Conservation (phyloP, 2,888 invertebrate species). For the Thymelicus lineola region DNA sequence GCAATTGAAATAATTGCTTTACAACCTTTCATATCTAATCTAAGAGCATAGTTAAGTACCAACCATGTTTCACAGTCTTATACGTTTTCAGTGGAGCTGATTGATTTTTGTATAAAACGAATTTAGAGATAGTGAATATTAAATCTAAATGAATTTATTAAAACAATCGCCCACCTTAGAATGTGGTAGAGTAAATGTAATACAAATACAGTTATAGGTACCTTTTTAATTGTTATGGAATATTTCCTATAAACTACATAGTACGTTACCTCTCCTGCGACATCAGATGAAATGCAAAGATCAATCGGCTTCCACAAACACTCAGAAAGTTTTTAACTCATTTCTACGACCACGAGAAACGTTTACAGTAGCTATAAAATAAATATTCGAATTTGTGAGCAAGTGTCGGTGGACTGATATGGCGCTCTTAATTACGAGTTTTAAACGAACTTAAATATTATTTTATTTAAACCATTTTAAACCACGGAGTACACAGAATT, state of each 20-base stretch:
- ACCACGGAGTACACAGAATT: constrained; percentile 10
- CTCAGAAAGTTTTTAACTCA: constrained; percentile 25
- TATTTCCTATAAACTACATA: too few species aligned
- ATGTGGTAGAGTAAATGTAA: too few species aligned
- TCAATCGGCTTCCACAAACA: constrained; percentile 34
- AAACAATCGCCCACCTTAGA: too few species aligned
- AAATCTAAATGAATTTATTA: too few species aligned
- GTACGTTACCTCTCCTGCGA: too few species aligned
- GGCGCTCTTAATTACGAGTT: constrained; percentile 46
- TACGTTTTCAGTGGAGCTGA: constrained; percentile 38
- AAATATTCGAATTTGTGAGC: constrained; percentile 53
- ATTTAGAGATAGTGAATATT: not conserved
- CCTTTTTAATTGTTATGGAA: too few species aligned
- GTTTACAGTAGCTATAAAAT: constrained; percentile 43
- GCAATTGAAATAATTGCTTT: constrained; percentile 6
- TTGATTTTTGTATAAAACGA: constrained; percentile 9
- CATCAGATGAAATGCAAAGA: not conserved
- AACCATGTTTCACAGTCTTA: constrained; percentile 57
- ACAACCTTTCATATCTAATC: constrained; percentile 37
- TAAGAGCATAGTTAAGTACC: constrained; percentile 54
- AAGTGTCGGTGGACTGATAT: constrained; percentile 63
- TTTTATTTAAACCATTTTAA: not conserved
- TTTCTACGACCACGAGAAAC: constrained; percentile 8
- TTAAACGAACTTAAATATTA: not conserved
- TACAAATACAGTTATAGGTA: too few species aligned